Base-by-base conservation (phyloP, 2,113 vertebrate genomes). In the Dasypus novemcinctus region DNA sequence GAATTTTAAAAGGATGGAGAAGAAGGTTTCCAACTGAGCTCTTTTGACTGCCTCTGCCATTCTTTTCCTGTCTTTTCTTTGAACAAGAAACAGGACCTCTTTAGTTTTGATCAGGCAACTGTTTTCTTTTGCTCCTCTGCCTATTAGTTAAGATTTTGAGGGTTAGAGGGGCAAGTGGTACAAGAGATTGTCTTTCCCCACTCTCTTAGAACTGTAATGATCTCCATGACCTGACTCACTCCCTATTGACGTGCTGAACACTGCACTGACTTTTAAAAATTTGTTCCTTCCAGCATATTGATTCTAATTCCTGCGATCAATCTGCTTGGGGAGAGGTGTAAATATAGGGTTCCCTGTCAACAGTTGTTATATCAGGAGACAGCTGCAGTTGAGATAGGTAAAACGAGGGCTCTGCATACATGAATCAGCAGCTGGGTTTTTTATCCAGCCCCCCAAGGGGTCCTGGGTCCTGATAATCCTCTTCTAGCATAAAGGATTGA, bases 1-100 rank as follows among this genome's bases (percentile, higher is more conserved):
- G 83, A 91, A 95, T 95, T 97, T 88, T 82, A 85, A 96, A 91
- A 94, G 68, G 92, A 95, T 97, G 82, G 96, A 97, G 96, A 75
- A 43, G 75, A 76, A 88, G 91, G 63, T 84, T 96, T 97, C 93
- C 92, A 95, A 84, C 94, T 97, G 92, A 94, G 75, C 74, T 95
- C 87, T 93, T 54, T 54, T 95, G 49, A 71, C 49, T 5, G 0
- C 63, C 72, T 96, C 69, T 97, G 97, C 78, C 92, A 83, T 97
- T 96, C 91, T 97, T 91, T 95, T 96, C 78, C 96, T 72, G 33
- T 94, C 76, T 93, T 93, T 49, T 80, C 83, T 98, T 97, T 97
- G 94, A 97, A 97, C 12, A 91, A 95, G 94, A 96, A 93, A 92
- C 13, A 92, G 64, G 66, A 72, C 46, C 27, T 7, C 38, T 94